These are phyloP conservation scores for Rhinopithecus roxellana DNA, from an alignment of 2,113 vertebrate genomes.

Conservation along the genomic window DNA sequence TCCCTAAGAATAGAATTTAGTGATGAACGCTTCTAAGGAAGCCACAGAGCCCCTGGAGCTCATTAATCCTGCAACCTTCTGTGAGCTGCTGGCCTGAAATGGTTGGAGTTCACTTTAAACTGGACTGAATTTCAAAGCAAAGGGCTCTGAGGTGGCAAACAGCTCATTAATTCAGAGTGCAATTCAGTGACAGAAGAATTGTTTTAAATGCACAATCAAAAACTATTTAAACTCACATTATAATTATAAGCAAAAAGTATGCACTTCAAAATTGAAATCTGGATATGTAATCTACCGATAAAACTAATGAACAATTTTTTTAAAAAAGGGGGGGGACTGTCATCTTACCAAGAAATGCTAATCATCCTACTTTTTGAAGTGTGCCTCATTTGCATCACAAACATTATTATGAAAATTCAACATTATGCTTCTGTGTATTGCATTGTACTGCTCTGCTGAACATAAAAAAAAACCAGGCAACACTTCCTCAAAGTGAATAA, in stretches of 20 bases:
- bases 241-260: conserved; percentile 83
- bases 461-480: conserved; percentile 80
- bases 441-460: conserved; percentile 82
- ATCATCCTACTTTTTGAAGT: conserved; percentile 90
- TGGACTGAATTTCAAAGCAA: conserved; percentile 82
- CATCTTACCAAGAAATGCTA: conserved; percentile 91
- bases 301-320: conserved; percentile 79
- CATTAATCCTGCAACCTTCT: conserved; percentile 84
- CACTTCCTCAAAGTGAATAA: conserved; percentile 79
- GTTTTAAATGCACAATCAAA: conserved; percentile 83
- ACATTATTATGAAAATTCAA: conserved; percentile 88
- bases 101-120: conserved; percentile 81
- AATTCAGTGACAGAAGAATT: conserved; percentile 81
- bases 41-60: conserved; percentile 70
- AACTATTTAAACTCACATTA: conserved; percentile 84
- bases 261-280: conserved; percentile 80
- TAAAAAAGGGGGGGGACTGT: conserved; percentile 74
- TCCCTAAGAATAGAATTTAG: conserved; percentile 49
- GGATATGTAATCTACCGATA: conserved; percentile 82
- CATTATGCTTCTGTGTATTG: conserved; percentile 80
- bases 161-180: conserved; percentile 85
- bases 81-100: conserved; percentile 79
- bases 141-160: conserved; percentile 81
- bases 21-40: conserved; percentile 79
- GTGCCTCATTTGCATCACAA: conserved; percentile 93